These are phyloP conservation scores for Melinaea menophilus DNA, from an alignment of 2,888 invertebrate genomes.

Conservation along the genomic window DNA sequence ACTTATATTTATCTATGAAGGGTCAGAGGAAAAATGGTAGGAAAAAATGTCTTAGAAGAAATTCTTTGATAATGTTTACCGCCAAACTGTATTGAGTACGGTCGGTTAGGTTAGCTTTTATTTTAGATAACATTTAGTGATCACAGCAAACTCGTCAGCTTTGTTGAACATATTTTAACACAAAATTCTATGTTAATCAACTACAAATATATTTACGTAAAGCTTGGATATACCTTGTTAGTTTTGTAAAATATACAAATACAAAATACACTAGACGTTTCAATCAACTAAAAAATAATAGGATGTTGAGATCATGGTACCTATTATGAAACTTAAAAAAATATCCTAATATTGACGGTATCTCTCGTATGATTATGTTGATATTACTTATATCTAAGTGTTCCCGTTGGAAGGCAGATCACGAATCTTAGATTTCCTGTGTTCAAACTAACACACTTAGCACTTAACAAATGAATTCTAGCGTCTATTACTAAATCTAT, in stretches of 20 bases:
- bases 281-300: constrained; percentile 2
- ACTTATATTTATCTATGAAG: neutral
- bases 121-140: constrained; percentile 23
- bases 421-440: constrained; percentile 7
- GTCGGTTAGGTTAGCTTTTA: neutral
- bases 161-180: constrained; percentile 38
- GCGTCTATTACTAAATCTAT: neutral
- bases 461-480: neutral
- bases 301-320: constrained; percentile 21
- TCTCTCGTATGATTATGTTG: neutral
- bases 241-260: constrained; percentile 8
- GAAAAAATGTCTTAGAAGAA: neutral
- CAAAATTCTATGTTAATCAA: constrained; percentile 14
- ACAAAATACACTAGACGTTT: constrained; percentile 1
- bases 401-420: constrained; percentile 19
- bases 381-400: constrained; percentile 11
- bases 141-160: constrained; percentile 45
- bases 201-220: constrained; percentile 23
- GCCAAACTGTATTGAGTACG: neutral
- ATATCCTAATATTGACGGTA: constrained; percentile 3
- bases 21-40: neutral
- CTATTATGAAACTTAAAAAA: constrained; percentile 10
- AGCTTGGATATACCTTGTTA: constrained; percentile 29
- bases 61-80: neutral
- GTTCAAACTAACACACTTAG: neutral